Evolutionary conservation across 2,113 vertebrate species (phyloP), one percentile per base, ranked within the genome.

Genomic region (Crotalus horridus): DNA sequence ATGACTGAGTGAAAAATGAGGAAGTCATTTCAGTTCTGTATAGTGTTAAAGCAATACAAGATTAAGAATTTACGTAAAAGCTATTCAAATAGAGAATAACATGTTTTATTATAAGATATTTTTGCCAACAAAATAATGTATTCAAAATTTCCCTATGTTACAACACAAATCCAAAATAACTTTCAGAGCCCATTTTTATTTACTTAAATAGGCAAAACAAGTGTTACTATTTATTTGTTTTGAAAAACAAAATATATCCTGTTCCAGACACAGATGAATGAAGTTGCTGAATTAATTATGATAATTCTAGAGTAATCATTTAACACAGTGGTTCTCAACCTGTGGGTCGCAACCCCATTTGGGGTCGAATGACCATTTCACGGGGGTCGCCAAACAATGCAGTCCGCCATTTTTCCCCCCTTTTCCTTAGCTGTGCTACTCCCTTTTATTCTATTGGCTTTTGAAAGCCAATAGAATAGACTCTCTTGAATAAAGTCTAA

Each of bases 1-100:
- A 89, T 91, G 91, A 91, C 91, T 85, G 1, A 92, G 95, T 0
- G 15, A 89, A 91, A 93, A 96, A 10, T 0, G 92, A 61, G 92
- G 94, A 95, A 94, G 69, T 93, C 20, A 29, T 89, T 91, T 91
- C 93, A 92, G 94, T 53, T 94, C 64, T 1, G 90, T 92, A 95
- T 33, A 90, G 92, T 94, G 94, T 94, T 95, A 95, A 95, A 94
- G 93, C 46, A 95, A 96, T 91, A 0, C 0, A 3, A 11, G 43
- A 88, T 87, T 91, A 33, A 55, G 94, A 74, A 33, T 11, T 93
- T 95, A 96, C 91, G 87, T 89, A 92, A 88, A 93, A 93, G 33
- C 89, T 94, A 94, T 96, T 96, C 90, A 88, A 93, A 64, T 9
- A 46, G 88, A 61, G 6, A 1, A n/a, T 8, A 26, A 91, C 93